Evolutionary conservation across 2,888 invertebrate genomes (phyloP).

Genomic region (Oscheius myriophilus): DNA sequence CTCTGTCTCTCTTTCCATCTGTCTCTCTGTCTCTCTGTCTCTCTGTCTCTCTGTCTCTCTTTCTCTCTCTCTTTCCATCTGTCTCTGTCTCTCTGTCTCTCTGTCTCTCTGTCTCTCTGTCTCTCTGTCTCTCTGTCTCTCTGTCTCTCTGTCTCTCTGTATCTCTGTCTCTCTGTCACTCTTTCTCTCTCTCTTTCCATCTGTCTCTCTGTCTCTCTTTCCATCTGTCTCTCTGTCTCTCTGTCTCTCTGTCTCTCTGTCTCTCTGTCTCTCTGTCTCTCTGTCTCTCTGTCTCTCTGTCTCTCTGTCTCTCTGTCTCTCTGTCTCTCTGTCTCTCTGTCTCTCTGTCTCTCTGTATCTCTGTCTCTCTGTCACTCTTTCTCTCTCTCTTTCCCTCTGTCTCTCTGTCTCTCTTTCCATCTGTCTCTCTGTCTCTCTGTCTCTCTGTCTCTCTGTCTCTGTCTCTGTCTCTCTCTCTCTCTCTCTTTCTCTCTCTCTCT

Average conservation of each 20-base stretch:
- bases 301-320: slow-evolving; percentile 1
- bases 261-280: not conserved
- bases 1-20: slow-evolving; percentile 1
- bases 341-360: not conserved
- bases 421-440: not conserved
- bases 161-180: not conserved
- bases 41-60: not conserved
- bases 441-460: not conserved
- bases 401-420: slow-evolving; percentile 1
- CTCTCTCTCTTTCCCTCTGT: not conserved
- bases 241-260: not conserved
- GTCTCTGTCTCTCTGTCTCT: not conserved
- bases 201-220: not conserved
- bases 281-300: not conserved
- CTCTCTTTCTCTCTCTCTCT: not conserved
- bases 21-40: not conserved
- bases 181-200: not conserved
- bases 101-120: too few species aligned
- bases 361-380: not conserved
- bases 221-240: not conserved
- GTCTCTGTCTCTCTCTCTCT: not conserved
- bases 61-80: not conserved
- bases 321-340: slow-evolving; percentile 3
- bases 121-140: too few species aligned
- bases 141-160: not conserved